These are phyloP conservation scores for Misgurnus anguillicaudatus DNA, from an alignment of 2,113 vertebrate species.

Conservation along the genomic window DNA sequence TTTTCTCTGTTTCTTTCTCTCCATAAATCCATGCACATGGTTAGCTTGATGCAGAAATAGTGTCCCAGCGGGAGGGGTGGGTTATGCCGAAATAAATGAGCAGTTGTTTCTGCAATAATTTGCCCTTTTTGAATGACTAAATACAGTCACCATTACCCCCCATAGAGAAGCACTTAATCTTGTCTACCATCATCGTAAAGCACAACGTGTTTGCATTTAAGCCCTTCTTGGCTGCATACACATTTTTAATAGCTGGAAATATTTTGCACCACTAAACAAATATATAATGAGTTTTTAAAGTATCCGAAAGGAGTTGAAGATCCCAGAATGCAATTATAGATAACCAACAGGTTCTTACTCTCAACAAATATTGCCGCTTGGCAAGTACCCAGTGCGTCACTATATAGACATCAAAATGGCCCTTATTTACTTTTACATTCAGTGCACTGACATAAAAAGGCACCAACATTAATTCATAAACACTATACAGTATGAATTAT, in stretches of 20 bases:
- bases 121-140: constrained; percentile 42
- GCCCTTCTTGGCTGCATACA: not conserved
- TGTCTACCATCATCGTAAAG: constrained; percentile 20
- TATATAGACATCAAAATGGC: too few relatives aligned
- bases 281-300: constrained; percentile 3
- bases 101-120: constrained; percentile 44
- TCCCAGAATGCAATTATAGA: not conserved
- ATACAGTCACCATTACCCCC: constrained; percentile 19
- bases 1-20: constrained; percentile 11
- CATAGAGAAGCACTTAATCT: constrained; percentile 34
- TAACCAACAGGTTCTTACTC: not conserved
- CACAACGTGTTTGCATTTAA: not conserved
- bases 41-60: constrained; percentile 17
- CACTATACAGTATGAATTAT: too few relatives aligned
- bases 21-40: constrained; percentile 11
- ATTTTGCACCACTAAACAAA: constrained; percentile 7
- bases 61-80: constrained; percentile 38
- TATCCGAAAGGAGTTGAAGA: not conserved
- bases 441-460: too few relatives aligned
- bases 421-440: too few relatives aligned
- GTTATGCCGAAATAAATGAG: constrained; percentile 42
- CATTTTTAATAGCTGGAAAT: constrained; percentile 18
- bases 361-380: not conserved
- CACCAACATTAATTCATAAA: too few relatives aligned
- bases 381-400: too few relatives aligned